These are phyloP conservation scores for Chionomys nivalis DNA, from an alignment of 2,113 vertebrate genomes.

Conservation along the genomic window DNA sequence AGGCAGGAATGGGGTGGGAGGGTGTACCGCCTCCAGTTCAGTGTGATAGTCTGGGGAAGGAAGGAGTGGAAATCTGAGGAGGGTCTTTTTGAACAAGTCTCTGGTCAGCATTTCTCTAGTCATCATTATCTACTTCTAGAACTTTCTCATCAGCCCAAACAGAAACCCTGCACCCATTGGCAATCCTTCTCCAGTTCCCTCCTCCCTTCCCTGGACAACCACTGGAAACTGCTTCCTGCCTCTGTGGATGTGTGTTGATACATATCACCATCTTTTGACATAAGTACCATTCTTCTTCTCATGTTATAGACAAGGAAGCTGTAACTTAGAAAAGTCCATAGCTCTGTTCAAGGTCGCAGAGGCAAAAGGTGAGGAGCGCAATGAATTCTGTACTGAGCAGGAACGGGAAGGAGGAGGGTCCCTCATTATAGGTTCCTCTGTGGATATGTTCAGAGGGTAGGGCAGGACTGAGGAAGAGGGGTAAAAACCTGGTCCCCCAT, in stretches of 20 bases:
- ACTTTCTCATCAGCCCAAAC: not conserved
- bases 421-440: too few relatives aligned
- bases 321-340: not conserved
- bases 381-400: not conserved
- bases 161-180: not conserved
- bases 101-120: not conserved
- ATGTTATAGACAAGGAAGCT: not conserved
- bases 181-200: too few relatives aligned
- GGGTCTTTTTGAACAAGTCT: not conserved
- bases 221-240: not conserved
- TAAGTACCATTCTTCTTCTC: not conserved
- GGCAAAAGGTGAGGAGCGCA: too few relatives aligned
- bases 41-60: not conserved
- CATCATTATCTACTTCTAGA: not conserved
- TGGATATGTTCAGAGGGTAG: not conserved
- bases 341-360: not conserved
- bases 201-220: not conserved
- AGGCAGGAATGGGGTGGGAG: not conserved
- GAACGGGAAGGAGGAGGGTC: not conserved
- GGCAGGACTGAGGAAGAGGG: not conserved
- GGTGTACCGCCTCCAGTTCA: not conserved
- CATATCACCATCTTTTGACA: not conserved
- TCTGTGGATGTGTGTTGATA: not conserved
- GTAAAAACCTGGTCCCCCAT: fast-evolving
- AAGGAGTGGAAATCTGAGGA: not conserved